Evolutionary conservation across 2,888 invertebrate species (phyloP).

Genomic region (Panzeria rudis): DNA sequence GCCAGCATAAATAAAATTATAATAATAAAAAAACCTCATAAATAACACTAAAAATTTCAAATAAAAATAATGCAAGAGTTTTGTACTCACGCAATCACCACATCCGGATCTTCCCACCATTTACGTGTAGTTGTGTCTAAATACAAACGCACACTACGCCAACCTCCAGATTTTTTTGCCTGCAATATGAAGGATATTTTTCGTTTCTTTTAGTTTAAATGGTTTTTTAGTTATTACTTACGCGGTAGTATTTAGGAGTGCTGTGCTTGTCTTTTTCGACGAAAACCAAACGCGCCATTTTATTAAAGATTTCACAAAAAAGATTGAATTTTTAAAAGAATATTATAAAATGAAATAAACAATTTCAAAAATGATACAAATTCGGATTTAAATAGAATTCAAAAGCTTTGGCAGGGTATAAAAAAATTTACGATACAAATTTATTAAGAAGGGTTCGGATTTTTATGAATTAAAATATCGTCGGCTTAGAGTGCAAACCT

Average conservation of each 20-base stretch:
- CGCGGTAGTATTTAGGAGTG: constrained; percentile 76
- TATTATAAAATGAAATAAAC: background rate
- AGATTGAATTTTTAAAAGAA: background rate
- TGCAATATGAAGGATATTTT: constrained; percentile 47
- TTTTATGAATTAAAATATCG: too few species aligned
- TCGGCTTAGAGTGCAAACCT: too few species aligned
- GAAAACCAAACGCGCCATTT: constrained; percentile 79
- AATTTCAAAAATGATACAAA: background rate
- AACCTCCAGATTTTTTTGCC: constrained; percentile 78
- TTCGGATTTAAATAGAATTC: background rate
- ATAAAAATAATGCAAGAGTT: constrained; percentile 37
- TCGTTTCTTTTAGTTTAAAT: background rate
- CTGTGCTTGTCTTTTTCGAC: constrained; percentile 75
- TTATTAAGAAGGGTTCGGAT: too few species aligned
- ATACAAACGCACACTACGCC: constrained; percentile 78
- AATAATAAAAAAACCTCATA: background rate
- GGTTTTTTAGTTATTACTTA: constrained; percentile 49
- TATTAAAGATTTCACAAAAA: background rate
- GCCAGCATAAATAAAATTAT: background rate
- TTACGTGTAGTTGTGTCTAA: constrained; percentile 78
- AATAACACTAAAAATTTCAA: constrained; percentile 28
- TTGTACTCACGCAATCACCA: constrained; percentile 82
- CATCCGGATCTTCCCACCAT: constrained; percentile 83
- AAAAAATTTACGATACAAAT: too few species aligned
- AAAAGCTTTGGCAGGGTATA: background rate